Evolutionary conservation across 64 coral and sea anemone genomes (phyloP).

Genomic region (Montipora sp.): DNA sequence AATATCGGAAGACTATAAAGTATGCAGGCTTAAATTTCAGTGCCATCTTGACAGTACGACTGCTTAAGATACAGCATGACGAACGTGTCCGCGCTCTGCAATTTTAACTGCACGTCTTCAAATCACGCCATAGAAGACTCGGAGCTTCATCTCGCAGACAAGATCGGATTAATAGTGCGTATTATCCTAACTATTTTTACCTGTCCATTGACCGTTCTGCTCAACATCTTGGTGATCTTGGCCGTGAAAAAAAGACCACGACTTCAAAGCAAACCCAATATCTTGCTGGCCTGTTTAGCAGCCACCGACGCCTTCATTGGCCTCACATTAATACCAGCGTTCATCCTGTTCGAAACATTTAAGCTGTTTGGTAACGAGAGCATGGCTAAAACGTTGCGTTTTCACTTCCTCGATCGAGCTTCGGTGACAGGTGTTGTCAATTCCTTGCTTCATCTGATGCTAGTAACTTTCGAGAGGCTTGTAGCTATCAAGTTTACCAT

Average conservation of each 20-base stretch:
- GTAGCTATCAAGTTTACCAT: background rate
- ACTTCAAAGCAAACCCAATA: background rate
- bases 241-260: background rate
- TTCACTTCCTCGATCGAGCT: background rate
- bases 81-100: too few relatives aligned
- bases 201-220: background rate
- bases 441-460: background rate
- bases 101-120: background rate
- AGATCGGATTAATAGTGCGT: background rate
- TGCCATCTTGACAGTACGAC: too few relatives aligned
- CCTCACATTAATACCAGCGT: background rate
- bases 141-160: too few relatives aligned
- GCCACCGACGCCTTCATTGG: background rate
- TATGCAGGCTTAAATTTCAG: too few relatives aligned
- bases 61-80: too few relatives aligned
- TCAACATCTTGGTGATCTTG: background rate
- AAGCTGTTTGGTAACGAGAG: background rate
- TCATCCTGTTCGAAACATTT: background rate
- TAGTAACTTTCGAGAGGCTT: background rate
- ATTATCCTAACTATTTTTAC: background rate
- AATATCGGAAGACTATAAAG: too few relatives aligned
- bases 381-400: too few relatives aligned
- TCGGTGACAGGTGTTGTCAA: background rate
- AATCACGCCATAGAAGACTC: background rate
- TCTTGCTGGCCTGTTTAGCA: conserved; percentile 1